Evolutionary conservation across 53 echinoderm and acorn worm species (phyloP), one percentile per base, ranked within the genome.

Genomic region (Actinopyga echinites): DNA sequence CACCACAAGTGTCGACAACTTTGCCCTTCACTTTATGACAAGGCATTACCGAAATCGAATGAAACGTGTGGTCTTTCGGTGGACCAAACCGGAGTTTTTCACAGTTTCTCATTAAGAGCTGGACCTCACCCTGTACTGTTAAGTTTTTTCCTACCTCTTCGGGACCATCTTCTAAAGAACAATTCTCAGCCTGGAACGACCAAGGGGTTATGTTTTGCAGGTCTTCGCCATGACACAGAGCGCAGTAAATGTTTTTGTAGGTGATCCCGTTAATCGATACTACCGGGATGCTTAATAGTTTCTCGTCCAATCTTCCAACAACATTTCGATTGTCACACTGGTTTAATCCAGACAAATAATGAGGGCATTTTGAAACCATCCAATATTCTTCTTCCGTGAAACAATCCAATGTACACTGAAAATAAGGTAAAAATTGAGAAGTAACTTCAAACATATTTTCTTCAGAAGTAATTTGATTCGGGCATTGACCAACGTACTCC

Each of bases 291-390:
- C 61, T 61, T 5, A 54, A 55, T 22, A 75, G 21, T 15, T 24
- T 52, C 25, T 75, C 75, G 30, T 75, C 75, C 13, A 75, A 29
- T 30, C 75, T 75, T 19, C 75, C 75, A 30, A 75, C 55, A 8
- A 75, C 31, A 6, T 52, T 44, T n/a, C 40, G 36, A 30, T 54
- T 54, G 20, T 52, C 56, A 55, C 75, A 75, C 31, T 6, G 75
- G 49, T 54, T 55, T 4, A 42, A 31, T 25, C 75, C 75, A 26
- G 2, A 9, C 75, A 54, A 75, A 10, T 30, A 55, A 9, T 54
- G 28, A 1, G 75, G 75, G 31, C 75, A 75, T 55, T 75, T 75
- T 0, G 75, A 75, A 10, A 75, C 56, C 75, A 75, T 75, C 75
- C 53, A 75, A 29, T 75, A 75, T 12, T 30, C 53, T 12, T 75